Conservation (phyloP, 2,888 invertebrate genomes). For the Lithodes maja region DNA sequence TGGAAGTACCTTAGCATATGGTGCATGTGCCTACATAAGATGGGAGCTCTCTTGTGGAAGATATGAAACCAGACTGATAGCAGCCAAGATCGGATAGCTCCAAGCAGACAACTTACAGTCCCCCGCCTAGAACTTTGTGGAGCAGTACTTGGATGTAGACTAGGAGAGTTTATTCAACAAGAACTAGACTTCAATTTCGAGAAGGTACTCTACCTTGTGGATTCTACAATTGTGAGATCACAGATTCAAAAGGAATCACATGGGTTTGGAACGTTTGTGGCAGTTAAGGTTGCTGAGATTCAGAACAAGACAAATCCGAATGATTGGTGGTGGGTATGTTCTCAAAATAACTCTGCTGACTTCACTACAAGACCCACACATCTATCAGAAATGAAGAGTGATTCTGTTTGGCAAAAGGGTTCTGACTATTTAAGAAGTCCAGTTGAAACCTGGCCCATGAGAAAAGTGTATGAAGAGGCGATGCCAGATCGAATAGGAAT, state of each 20-base stretch:
- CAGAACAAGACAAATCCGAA: not conserved
- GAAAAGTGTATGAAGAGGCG: not conserved
- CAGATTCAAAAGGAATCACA: constrained; percentile 21
- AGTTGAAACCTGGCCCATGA: not conserved
- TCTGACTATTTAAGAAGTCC: constrained; percentile 8
- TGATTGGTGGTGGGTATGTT: constrained; percentile 18
- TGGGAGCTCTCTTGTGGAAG: constrained; percentile 1
- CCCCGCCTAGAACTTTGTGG: constrained; percentile 34
- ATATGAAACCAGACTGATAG: not conserved
- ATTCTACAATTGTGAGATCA: constrained; percentile 4
- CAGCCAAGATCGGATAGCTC: constrained; percentile 39
- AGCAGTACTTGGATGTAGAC: constrained; percentile 19
- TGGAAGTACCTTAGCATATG: constrained; percentile 23
- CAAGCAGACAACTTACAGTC: constrained; percentile 18
- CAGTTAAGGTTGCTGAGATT: not conserved
- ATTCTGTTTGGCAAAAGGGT: constrained; percentile 13
- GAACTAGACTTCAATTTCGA: constrained; percentile 24
- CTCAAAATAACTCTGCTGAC: constrained; percentile 8
- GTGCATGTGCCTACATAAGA: constrained; percentile 30
- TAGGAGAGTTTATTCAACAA: not conserved
- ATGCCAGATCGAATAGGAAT: not conserved
- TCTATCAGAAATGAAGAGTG: not conserved
- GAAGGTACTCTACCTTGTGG: not conserved
- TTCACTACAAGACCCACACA: not conserved
- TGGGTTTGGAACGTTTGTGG: constrained; percentile 11